Evolutionary conservation across 2,113 vertebrate species (phyloP).

Genomic region (Sorex fumeus): DNA sequence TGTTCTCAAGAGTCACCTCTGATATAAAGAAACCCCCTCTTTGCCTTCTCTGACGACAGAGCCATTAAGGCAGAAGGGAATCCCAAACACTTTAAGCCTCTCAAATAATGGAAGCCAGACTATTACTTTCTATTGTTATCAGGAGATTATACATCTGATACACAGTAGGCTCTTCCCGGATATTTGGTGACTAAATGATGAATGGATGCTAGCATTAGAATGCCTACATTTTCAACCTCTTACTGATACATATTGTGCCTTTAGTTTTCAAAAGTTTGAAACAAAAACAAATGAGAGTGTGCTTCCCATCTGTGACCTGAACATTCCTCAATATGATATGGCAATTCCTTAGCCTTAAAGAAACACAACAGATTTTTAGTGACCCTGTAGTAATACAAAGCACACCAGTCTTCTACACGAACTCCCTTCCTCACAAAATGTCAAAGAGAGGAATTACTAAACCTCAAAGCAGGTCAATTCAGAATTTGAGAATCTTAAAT

Average conservation of each 20-base stretch:
- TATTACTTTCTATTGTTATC: background rate
- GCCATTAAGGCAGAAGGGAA: background rate
- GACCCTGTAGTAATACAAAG: background rate
- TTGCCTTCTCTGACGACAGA: background rate
- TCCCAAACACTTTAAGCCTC: background rate
- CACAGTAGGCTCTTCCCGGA: background rate
- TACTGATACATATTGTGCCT: background rate
- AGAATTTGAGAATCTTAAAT: background rate
- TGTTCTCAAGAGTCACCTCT: too few relatives aligned
- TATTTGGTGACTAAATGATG: background rate
- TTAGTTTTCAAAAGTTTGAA: slow-evolving; percentile 52
- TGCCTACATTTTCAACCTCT: slow-evolving; percentile 7
- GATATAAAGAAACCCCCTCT: background rate
- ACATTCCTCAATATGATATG: background rate
- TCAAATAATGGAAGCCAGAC: background rate
- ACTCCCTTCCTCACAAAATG: background rate
- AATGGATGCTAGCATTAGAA: background rate
- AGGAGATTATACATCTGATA: background rate
- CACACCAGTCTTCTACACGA: background rate
- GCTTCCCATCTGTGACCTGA: background rate
- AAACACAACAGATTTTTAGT: background rate
- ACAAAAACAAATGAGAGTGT: slow-evolving; percentile 38
- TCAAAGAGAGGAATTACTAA: background rate
- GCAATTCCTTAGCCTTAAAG: background rate
- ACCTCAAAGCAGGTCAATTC: background rate